A percentile compares a stretch with the other conserved stretches of the same genome.
Evolutionary conservation across 2,797 vertebrate genomes (phyloP).

Genomic region (Anas bahamensis): DNA sequence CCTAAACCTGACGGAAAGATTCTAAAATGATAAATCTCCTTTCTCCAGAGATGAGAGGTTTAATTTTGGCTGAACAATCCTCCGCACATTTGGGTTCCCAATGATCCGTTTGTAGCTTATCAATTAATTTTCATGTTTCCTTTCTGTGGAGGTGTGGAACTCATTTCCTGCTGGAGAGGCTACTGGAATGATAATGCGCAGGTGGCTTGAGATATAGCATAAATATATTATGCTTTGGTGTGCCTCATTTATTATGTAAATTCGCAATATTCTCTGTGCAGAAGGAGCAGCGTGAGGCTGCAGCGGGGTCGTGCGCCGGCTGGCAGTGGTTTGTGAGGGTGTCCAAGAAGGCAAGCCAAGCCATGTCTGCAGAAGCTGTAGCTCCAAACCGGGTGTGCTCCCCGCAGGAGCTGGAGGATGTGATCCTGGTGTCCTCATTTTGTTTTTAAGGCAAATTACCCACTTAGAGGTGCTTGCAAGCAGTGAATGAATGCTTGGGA

Average conservation of each 20-base stretch:
- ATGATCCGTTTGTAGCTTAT: conserved; percentile 47
- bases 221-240: conserved; percentile 57
- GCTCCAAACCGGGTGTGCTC: not conserved
- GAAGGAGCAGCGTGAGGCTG: conserved; percentile 4
- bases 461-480: not conserved
- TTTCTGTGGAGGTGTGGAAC: conserved; percentile 33
- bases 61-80: conserved; percentile 30
- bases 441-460: not conserved
- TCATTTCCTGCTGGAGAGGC: conserved; percentile 60
- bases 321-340: not conserved
- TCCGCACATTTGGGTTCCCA: not conserved
- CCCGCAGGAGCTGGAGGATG: not conserved
- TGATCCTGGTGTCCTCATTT: not conserved
- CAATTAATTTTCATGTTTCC: conserved; percentile 49
- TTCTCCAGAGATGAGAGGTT: not conserved
- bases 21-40: not conserved
- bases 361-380: not conserved
- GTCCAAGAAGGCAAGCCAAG: conserved; percentile 46
- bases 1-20: not conserved
- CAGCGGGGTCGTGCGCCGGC: not conserved
- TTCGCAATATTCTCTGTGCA: not conserved
- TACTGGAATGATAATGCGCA: conserved; percentile 59
- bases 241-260: conserved; percentile 61
- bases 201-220: conserved; percentile 51
- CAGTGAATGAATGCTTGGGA: not conserved